These are phyloP conservation scores for Eudasyphora cyanicolor DNA, from an alignment of 2,888 invertebrate genomes.

Conservation along the genomic window DNA sequence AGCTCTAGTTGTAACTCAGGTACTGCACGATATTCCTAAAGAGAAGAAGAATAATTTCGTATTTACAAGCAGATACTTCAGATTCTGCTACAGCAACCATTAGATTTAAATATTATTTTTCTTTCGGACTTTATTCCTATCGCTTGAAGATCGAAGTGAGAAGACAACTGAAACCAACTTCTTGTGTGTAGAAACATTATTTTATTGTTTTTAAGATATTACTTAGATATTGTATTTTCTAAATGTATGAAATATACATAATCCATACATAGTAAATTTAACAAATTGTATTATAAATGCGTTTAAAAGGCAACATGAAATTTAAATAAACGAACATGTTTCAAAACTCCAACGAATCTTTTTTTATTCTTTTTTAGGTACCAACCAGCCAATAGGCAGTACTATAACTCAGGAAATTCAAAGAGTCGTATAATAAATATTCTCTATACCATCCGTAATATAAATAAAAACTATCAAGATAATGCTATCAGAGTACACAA, in stretches of 20 bases:
- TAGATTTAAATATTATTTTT: constrained; percentile 17
- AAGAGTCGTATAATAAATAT: no score
- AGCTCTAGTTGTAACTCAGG: constrained; percentile 62
- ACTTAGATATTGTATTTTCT: constrained; percentile 55
- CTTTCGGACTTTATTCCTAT: constrained; percentile 28
- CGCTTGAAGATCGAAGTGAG: constrained; percentile 33
- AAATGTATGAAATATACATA: constrained; percentile 48
- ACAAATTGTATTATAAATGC: constrained; percentile 59
- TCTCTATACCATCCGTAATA: no score
- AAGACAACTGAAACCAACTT: constrained; percentile 29
- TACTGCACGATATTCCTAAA: constrained; percentile 54
- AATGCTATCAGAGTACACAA: no score
- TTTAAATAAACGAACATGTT: constrained; percentile 2
- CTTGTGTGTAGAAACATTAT: constrained; percentile 46
- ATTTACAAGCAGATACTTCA: constrained; percentile 16
- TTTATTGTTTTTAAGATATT: constrained; percentile 50
- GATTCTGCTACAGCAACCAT: constrained; percentile 20
- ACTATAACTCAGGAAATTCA: no score
- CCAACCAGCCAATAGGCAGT: no score
- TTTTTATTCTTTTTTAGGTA: no score
- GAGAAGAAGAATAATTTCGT: constrained; percentile 31
- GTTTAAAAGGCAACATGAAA: constrained; percentile 24
- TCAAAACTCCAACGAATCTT: no score
- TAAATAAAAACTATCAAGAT: no score
- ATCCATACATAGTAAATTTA: constrained; percentile 56